Percentiles rank a stretch among this genome's conserved stretches.
Conservation (phyloP, 2,888 invertebrate species). For the Catotricha subobsoleta region DNA sequence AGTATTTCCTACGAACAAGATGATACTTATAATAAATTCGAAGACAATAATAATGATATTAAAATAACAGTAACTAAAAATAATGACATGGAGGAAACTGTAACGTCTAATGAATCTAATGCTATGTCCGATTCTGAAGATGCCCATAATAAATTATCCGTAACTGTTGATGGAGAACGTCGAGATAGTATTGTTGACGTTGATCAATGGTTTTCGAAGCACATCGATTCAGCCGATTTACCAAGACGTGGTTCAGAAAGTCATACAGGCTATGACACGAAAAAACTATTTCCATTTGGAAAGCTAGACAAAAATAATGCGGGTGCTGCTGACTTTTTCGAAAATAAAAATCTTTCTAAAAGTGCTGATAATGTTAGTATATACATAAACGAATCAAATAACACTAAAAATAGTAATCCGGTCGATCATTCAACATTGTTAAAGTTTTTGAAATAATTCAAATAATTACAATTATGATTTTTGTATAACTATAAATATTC, state of each 20-base stretch:
- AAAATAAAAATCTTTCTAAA: neutral
- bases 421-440: conserved; percentile 2
- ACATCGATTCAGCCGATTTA: neutral
- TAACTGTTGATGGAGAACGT: conserved; percentile 7
- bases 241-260: neutral
- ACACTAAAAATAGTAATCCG: neutral
- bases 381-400: neutral
- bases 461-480: neutral
- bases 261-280: conserved; percentile 6
- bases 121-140: neutral
- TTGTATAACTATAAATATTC: neutral
- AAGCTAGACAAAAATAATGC: neutral
- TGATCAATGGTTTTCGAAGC: conserved; percentile 12
- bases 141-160: neutral
- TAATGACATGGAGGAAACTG: neutral
- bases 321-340: conserved; percentile 3
- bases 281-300: conserved; percentile 9
- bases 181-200: conserved; percentile 14
- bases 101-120: neutral
- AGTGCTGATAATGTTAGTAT: neutral
- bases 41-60: neutral
- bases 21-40: neutral
- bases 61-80: neutral
- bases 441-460: conserved; percentile 2
- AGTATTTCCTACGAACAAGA: neutral